These are phyloP conservation scores for Heteropelma amictum DNA, from an alignment of 2,888 invertebrate genomes.

Conservation along the genomic window DNA sequence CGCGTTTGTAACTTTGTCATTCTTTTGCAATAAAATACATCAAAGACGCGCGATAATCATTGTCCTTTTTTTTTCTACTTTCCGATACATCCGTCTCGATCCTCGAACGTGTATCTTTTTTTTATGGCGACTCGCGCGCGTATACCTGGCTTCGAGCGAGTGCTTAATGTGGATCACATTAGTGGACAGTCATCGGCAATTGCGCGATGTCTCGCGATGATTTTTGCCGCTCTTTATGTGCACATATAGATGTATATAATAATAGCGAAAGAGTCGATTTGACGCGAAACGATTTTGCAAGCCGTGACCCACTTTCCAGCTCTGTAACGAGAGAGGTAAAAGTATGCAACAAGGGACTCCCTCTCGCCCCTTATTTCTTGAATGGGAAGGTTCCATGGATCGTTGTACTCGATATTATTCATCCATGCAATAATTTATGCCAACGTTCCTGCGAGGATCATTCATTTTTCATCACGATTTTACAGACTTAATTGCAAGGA, in stretches of 20 bases:
- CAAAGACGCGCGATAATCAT: constrained; percentile 7
- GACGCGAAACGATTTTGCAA: constrained; percentile 55
- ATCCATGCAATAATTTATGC: not conserved
- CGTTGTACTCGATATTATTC: constrained; percentile 15
- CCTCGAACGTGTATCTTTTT: not conserved
- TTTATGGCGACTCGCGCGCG: not conserved
- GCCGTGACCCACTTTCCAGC: constrained; percentile 56
- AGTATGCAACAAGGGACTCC: not conserved
- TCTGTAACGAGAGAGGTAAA: constrained; percentile 33
- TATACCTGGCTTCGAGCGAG: not conserved
- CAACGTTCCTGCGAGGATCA: not conserved
- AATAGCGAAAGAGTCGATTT: constrained; percentile 14
- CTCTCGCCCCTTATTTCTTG: constrained; percentile 15
- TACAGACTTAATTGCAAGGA: not conserved
- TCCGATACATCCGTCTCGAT: not conserved
- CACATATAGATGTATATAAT: not conserved
- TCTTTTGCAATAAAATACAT: too few species aligned
- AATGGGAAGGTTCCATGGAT: constrained; percentile 22
- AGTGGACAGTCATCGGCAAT: constrained; percentile 11
- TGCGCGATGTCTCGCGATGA: constrained; percentile 27
- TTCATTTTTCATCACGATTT: not conserved
- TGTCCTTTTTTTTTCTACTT: not conserved
- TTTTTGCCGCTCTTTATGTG: constrained; percentile 20
- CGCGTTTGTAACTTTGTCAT: too few species aligned
- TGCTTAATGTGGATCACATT: not conserved